Base-by-base conservation (phyloP, 2,888 invertebrate species). In the Cryptocheilus praepositus region DNA sequence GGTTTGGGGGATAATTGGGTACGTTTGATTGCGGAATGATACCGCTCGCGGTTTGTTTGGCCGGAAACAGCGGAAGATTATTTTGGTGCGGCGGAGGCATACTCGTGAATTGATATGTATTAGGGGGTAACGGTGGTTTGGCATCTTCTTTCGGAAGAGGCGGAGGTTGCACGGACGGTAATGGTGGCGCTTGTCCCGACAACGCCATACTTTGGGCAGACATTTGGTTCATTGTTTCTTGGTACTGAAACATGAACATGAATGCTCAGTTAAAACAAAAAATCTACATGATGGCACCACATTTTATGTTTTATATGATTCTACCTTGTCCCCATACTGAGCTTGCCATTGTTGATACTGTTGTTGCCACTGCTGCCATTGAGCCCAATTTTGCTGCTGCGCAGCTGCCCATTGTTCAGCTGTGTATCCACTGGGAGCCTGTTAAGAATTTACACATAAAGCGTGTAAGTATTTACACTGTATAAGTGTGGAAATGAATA, bases 341-440 rank as follows among this genome's bases (percentile, higher is more conserved):
- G 91, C 92, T 84, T 94, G 94, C 94, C 94, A 94, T 80, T 93
- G 93, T 57, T 93, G 92, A 89, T 94, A 94, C 81, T 94, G 94
- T 76, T 93, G 93, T 81, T 94, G 94, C 94, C 94, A 94, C 77
- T 94, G 94, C 11, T 93, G 91, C 92, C 94, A 94, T 77, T 94
- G 94, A 74, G 93, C 92, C 92, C 93, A 93, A 82, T 92, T 93
- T 85, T 94, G 93, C 77, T 94, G 93, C 82, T 93, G 93, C 88
- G 93, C 90, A 76, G 92, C 89, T 52, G 92, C 90, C 93, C 93
- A 93, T 86, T 93, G 93, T 78, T 93, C 93, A 52, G 92, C 88
- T 5, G 92, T 91, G 74, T 92, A 93, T 19, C 88, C 89, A 68
- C 82, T 88, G 25, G 89, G 89, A 64, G 89, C 83, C 89, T 89